Evolutionary conservation across 2,113 vertebrate species (phyloP), one percentile per base, ranked within the genome.

Genomic region (Cavia porcellus): DNA sequence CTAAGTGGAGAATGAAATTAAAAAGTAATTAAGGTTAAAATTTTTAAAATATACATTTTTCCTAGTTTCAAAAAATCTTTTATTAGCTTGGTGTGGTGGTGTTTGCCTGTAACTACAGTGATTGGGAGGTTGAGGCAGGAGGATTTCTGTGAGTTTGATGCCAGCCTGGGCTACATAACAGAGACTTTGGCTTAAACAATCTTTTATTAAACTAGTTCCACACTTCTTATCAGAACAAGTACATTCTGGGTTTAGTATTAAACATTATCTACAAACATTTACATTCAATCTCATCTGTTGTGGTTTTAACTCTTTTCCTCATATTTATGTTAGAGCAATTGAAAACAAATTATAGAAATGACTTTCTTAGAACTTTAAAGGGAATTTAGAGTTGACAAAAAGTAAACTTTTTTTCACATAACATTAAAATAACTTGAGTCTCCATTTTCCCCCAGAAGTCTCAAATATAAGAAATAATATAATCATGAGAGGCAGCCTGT

Each of bases 381-480:
- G 24, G 24, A 87, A 87, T 57, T 45, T 88, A 68, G 20, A 84
- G 59, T 57, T 42, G 38, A 30, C 64, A 86, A 66, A 81, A 88
- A 77, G 30, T n/a, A 0, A 14, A 74, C 7, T 24, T 57, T 94
- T 50, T 55, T 77, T 32, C n/a, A 95, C 79, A 38, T 66, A 92
- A 92, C 13, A 70, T 74, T 89, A 72, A 66, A 93, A 93, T 93
- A 77, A 47, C 82, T 93, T 90, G 50, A 85, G 10, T 96, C 50
- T 80, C 20, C 9, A 22, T 38, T 52, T 42, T 47, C 35, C 28
- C 28, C 45, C 32, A 19, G 57, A 55, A 79, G 3, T 96, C 68
- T 83, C 7, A 82, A 79, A 1, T n/a, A 8, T 61, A 74, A 94
- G 75, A 91, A 74, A 57, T 20, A 4, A 1, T 19, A 32, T 2